A percentile compares a stretch with the other conserved stretches of the same genome.
Evolutionary conservation across 2,888 invertebrate species (phyloP).

Genomic region (Xylocampa areola): DNA sequence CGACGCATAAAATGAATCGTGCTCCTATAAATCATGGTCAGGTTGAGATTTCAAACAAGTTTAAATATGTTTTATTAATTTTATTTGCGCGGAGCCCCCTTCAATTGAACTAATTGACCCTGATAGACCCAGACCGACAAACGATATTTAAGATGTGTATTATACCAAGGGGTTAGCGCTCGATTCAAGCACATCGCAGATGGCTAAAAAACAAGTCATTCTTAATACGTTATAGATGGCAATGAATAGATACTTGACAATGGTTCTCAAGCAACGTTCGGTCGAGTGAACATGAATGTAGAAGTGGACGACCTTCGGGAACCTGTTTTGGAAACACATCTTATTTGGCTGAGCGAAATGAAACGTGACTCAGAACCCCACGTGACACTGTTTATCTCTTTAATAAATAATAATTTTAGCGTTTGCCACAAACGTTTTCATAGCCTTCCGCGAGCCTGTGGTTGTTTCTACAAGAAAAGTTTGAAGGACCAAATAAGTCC

Average conservation of each 20-base stretch:
- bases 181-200: neutral
- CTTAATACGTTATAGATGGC: conserved; percentile 10
- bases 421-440: conserved; percentile 18
- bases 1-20: conserved; percentile 49
- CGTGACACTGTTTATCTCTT: conserved; percentile 61
- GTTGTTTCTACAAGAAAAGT: conserved; percentile 1
- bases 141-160: conserved; percentile 2
- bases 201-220: neutral
- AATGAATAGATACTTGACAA: conserved; percentile 46
- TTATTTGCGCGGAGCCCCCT: conserved; percentile 7
- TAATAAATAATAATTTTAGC: conserved; percentile 16
- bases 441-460: conserved; percentile 15
- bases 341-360: conserved; percentile 74
- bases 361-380: conserved; percentile 70
- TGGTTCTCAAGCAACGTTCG: conserved; percentile 40
- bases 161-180: neutral
- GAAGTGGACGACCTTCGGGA: conserved; percentile 76
- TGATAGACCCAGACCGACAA: conserved; percentile 13
- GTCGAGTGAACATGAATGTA: conserved; percentile 42
- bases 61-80: conserved; percentile 46
- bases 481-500: conserved; percentile 1
- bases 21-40: conserved; percentile 48
- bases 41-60: conserved; percentile 45
- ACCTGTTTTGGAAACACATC: conserved; percentile 77
- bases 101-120: conserved; percentile 31